Base-by-base conservation (phyloP, 2,888 invertebrate genomes). In the Iselma pallidipennis region DNA sequence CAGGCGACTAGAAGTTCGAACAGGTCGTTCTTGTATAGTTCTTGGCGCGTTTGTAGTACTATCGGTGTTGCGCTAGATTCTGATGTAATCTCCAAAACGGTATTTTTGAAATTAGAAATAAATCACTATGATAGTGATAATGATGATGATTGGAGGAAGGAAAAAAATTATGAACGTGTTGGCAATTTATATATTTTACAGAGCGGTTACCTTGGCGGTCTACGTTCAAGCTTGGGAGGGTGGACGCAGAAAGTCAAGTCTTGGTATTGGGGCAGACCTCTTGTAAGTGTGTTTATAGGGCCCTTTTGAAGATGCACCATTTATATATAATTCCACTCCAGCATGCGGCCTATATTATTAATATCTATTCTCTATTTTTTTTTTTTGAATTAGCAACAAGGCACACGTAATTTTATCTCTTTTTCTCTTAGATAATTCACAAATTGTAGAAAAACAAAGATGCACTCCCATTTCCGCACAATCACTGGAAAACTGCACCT, bases 181-280 rank as follows among this genome's bases (percentile, higher is more conserved):
- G n/a, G n/a, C n/a, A n/a, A n/a, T n/a, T n/a, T n/a, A 42, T 19
- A 42, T 45, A 45, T 45, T 77, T 82, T 91, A 87, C 91, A 92
- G 92, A 90, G 90, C 87, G 91, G 92, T 86, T 92, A 92, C 90
- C 89, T 92, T 87, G 93, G 92, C 88, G 93, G 94, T 86, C 91
- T 94, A 87, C 91, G 92, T 86, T 91, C 92, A 86, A 93, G 93
- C 89, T 91, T 94, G 87, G 94, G 93, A 89, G 94, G 94, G 89
- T 92, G 93, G 89, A 94, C 94, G 87, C 93, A 94, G 90, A 93
- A 92, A 90, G 93, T 94, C 87, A 94, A 94, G 89, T 94, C 94
- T 87, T 94, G 94, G 94, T 94, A 94, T 91, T 94, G 94, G 94
- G 94, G 94, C 88, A 90, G 93, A 89, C 94, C 94, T 91, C 92